Percentiles rank a stretch among this genome's conserved stretches.
Evolutionary conservation across 2,113 vertebrate genomes (phyloP).

Genomic region (Lampris megalopsis): DNA sequence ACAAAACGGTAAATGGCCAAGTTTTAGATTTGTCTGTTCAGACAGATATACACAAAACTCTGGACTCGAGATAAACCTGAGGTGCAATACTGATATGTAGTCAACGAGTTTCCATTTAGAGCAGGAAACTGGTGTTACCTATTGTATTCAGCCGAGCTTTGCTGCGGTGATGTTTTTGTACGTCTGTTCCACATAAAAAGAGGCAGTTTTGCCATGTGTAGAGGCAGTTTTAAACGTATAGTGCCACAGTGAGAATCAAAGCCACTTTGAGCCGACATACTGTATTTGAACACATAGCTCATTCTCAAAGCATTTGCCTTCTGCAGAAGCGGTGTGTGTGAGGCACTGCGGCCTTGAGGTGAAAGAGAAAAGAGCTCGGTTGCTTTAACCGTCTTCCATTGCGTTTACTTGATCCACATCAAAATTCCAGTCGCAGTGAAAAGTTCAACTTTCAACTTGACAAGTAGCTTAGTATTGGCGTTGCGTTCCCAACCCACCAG

Average conservation of each 20-base stretch:
- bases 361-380: slow-evolving; percentile 58
- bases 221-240: slow-evolving; percentile 36
- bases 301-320: slow-evolving; percentile 44
- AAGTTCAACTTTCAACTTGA: neutral
- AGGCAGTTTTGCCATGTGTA: slow-evolving; percentile 12
- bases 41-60: no score
- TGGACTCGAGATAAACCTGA: slow-evolving; percentile 1
- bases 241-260: slow-evolving; percentile 24
- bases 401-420: slow-evolving; percentile 52
- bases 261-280: slow-evolving; percentile 45
- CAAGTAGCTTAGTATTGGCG: slow-evolving; percentile 17
- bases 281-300: slow-evolving; percentile 57
- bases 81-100: slow-evolving; percentile 14
- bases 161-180: neutral
- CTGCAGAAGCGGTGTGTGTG: slow-evolving; percentile 37
- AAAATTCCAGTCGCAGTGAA: slow-evolving; percentile 12
- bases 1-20: slow-evolving; percentile 18
- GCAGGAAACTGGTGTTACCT: slow-evolving; percentile 29
- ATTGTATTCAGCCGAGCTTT: neutral
- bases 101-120: slow-evolving; percentile 14
- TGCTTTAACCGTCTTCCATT: slow-evolving; percentile 47
- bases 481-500: neutral
- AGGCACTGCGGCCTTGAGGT: slow-evolving; percentile 41
- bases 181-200: slow-evolving; percentile 19
- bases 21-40: neutral